Percentiles rank a stretch among this genome's conserved stretches.
Conservation (phyloP, 2,888 invertebrate genomes). For the Mythimna vitellina region DNA sequence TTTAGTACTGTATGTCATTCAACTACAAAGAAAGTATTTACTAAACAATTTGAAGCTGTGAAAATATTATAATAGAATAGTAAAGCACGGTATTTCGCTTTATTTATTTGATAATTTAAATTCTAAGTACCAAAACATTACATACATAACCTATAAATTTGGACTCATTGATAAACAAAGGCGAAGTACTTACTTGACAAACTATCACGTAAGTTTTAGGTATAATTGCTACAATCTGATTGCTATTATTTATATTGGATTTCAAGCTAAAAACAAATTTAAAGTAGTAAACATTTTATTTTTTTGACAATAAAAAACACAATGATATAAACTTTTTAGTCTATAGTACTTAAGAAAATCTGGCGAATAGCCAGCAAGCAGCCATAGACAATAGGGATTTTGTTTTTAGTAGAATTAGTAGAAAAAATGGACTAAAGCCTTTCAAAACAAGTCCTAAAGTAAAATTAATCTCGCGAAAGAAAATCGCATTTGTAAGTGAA, state of each 20-base stretch:
- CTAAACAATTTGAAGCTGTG: neutral
- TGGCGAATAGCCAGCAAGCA: no score
- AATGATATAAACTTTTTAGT: no score
- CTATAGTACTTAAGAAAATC: no score
- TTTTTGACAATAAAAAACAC: no score
- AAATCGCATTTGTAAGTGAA: no score
- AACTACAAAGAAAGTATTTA: neutral
- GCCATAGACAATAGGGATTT: no score
- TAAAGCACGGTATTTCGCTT: neutral
- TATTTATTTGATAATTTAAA: neutral
- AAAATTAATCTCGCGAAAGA: no score
- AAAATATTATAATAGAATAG: neutral
- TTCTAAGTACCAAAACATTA: constrained; percentile 21
- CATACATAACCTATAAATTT: constrained; percentile 42
- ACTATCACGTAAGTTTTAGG: neutral
- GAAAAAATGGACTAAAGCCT: no score
- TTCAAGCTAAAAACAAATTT: neutral
- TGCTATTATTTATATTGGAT: neutral
- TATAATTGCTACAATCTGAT: neutral
- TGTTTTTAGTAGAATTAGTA: no score
- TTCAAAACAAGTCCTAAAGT: no score
- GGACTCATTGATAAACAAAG: neutral
- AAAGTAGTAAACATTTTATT: no score
- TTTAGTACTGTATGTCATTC: no score
- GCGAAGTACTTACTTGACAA: constrained; percentile 2